phyloP scores from a whole-genome alignment of 2,888 invertebrate species.

The Campopleginae sp. region DNA sequence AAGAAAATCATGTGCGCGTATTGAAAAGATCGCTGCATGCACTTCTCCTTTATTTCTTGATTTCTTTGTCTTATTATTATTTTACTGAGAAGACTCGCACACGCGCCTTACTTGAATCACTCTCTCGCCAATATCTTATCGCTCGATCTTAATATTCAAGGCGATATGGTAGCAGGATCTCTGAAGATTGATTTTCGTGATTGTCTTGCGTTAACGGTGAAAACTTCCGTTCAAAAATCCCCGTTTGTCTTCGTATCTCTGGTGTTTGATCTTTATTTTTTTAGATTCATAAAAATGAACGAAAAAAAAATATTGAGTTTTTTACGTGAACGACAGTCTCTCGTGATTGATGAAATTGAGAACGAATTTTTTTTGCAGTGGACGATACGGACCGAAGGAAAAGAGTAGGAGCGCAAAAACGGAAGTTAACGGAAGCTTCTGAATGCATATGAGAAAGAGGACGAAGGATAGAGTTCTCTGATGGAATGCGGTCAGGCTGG shows the following conservation, averaged over 20 bases:
- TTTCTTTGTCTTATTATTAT: constrained; percentile 7
- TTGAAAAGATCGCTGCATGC: background rate
- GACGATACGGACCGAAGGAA: background rate
- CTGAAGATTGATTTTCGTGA: constrained; percentile 57
- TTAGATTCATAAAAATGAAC: background rate
- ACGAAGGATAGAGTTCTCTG: constrained; percentile 74
- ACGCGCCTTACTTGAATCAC: constrained; percentile 27
- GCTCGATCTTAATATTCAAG: constrained; percentile 65
- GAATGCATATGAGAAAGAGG: constrained; percentile 47
- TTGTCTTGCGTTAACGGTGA: constrained; percentile 64
- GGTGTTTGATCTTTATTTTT: background rate
- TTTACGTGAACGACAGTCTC: background rate
- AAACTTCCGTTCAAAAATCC: constrained; percentile 60
- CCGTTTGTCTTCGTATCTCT: background rate
- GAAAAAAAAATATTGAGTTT: background rate
- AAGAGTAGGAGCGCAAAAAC: background rate
- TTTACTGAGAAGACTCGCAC: constrained; percentile 27
- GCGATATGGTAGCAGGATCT: constrained; percentile 45
- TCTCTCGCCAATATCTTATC: constrained; percentile 59
- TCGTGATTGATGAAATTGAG: background rate
- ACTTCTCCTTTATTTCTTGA: constrained; percentile 6
- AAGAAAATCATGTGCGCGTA: background rate
- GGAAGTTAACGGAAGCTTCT: constrained; percentile 3
- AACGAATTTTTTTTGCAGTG: background rate
- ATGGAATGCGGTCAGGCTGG: constrained; percentile 79